Evolutionary conservation across 2,888 invertebrate species (phyloP).

Genomic region (Eumerus sabulonum): DNA sequence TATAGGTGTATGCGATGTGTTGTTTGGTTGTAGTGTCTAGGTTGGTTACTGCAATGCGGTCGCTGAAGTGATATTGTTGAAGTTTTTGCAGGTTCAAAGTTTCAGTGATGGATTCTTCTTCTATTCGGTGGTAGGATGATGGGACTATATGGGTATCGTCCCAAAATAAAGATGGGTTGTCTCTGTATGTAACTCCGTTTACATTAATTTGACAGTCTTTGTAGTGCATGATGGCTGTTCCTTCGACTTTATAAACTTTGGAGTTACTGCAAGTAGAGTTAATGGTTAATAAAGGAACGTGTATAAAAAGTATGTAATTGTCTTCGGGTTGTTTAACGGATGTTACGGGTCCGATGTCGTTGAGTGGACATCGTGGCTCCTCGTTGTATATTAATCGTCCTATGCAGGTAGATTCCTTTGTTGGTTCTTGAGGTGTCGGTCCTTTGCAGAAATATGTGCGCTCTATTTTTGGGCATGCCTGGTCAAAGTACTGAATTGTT

Average conservation of each 20-base stretch:
- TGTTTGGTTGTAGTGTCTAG: constrained; percentile 6
- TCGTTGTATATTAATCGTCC: constrained; percentile 14
- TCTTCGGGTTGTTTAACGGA: constrained; percentile 28
- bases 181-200: constrained; percentile 11
- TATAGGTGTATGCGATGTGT: constrained; percentile 7
- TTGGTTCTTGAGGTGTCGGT: constrained; percentile 7
- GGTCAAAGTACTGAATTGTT: constrained; percentile 25
- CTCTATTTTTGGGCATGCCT: constrained; percentile 28
- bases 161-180: background rate
- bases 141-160: background rate
- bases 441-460: constrained; percentile 14
- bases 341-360: constrained; percentile 3
- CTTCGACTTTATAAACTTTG: background rate
- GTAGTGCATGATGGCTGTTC: constrained; percentile 14
- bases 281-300: background rate
- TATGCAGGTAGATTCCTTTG: constrained; percentile 22
- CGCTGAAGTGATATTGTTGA: constrained; percentile 2
- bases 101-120: constrained; percentile 4
- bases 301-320: constrained; percentile 18
- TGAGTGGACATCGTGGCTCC: constrained; percentile 10
- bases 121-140: background rate
- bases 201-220: constrained; percentile 24
- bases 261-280: constrained; percentile 17
- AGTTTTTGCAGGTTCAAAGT: constrained; percentile 9
- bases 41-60: constrained; percentile 5